Percentiles rank a stretch among this genome's conserved stretches.
Evolutionary conservation across 2,113 vertebrate genomes (phyloP).

Genomic region (Mungos mungo): DNA sequence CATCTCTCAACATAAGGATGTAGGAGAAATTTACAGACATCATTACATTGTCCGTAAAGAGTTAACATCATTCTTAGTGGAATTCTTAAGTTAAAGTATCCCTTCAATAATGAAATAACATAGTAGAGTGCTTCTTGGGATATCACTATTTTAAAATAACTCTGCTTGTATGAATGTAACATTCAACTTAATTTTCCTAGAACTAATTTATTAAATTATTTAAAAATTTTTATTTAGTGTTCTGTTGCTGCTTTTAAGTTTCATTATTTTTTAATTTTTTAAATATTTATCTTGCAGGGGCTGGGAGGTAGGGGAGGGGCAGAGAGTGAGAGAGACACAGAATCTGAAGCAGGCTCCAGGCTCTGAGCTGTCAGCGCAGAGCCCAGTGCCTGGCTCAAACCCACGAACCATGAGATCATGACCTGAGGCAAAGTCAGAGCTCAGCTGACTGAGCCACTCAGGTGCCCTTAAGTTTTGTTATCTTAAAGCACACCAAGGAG

Average conservation of each 20-base stretch:
- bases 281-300: too few species aligned
- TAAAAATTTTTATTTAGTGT: slow-evolving; percentile 13
- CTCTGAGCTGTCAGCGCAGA: too few species aligned
- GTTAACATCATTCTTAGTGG: neutral
- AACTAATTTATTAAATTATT: slow-evolving; percentile 9
- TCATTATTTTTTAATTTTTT: neutral
- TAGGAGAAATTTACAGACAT: neutral
- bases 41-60: neutral
- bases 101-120: neutral
- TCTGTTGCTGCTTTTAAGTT: neutral
- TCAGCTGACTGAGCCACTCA: too few species aligned
- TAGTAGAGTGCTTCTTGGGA: slow-evolving; percentile 21
- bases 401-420: too few species aligned
- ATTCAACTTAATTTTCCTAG: slow-evolving; percentile 22
- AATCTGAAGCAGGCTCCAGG: too few species aligned
- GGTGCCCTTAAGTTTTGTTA: neutral
- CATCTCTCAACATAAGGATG: neutral
- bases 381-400: too few species aligned
- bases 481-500: slow-evolving; percentile 1
- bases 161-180: neutral
- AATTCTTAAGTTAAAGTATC: neutral
- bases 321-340: too few species aligned
- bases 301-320: too few species aligned
- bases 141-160: slow-evolving; percentile 51
- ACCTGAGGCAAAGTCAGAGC: too few species aligned